Evolutionary conservation across 2,888 invertebrate species (phyloP).

Genomic region (Epistrophe eligans): DNA sequence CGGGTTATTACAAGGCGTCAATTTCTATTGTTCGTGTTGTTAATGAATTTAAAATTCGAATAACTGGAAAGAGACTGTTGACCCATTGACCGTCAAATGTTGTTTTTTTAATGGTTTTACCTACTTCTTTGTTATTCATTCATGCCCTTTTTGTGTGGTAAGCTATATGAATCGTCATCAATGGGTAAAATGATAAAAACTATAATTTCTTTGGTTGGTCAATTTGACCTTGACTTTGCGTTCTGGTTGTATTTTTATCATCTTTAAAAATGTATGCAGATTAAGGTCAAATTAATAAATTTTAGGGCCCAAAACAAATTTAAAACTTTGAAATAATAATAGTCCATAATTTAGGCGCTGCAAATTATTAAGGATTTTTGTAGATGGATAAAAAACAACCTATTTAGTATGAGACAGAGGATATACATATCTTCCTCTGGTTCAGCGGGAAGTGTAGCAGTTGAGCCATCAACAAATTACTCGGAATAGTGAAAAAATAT

Average conservation of each 20-base stretch:
- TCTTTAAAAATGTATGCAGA: not conserved
- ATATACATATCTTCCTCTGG: no score
- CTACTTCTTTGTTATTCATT: not conserved
- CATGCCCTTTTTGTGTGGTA: conserved; percentile 13
- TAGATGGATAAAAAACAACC: no score
- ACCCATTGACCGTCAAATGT: conserved; percentile 7
- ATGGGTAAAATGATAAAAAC: not conserved
- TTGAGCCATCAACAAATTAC: no score
- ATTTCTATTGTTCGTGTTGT: conserved; percentile 1
- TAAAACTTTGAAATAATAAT: no score
- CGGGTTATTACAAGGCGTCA: not conserved
- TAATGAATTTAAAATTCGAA: not conserved
- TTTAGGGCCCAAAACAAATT: not conserved
- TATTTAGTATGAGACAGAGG: no score
- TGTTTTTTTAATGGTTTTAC: not conserved
- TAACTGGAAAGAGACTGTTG: conserved; percentile 9
- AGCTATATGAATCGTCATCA: not conserved
- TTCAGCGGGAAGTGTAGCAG: no score
- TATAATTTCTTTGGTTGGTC: not conserved
- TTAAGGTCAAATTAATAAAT: not conserved
- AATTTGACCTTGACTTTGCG: not conserved
- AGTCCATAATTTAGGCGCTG: no score
- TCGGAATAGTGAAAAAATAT: no score
- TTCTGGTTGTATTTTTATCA: not conserved
- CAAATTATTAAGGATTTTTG: no score